phyloP scores from a whole-genome alignment of 2,797 vertebrate genomes.

The Streptopelia turtur region DNA sequence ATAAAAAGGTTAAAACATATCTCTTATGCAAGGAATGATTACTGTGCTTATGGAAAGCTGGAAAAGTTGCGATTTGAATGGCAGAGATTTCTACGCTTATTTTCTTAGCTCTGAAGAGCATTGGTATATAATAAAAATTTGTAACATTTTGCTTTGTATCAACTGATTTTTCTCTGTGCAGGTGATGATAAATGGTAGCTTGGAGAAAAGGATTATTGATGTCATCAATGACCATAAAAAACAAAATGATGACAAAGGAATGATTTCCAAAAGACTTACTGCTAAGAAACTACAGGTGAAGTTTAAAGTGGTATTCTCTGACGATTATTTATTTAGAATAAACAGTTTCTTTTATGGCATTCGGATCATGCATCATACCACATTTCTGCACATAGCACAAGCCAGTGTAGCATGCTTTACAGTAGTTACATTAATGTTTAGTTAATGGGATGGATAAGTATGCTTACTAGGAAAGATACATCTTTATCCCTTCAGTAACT shows the following conservation, averaged over 20 bases:
- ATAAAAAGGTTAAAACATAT: background rate
- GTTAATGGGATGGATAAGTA: background rate
- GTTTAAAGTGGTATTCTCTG: background rate
- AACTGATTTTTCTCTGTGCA: constrained; percentile 64
- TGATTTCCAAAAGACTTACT: constrained; percentile 92
- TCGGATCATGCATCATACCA: fast-evolving
- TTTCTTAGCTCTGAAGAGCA: background rate
- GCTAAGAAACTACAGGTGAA: constrained; percentile 93
- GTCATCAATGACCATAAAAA: constrained; percentile 93
- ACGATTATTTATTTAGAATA: background rate
- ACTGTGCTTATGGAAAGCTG: fast-evolving
- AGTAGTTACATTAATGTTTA: background rate
- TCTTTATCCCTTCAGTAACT: background rate
- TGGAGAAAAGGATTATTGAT: constrained; percentile 93
- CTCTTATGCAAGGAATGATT: fast-evolving
- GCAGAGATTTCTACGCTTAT: background rate
- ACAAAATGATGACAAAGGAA: constrained; percentile 86
- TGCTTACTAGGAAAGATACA: background rate
- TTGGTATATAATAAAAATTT: background rate
- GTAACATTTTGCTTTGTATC: background rate
- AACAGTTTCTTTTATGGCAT: background rate
- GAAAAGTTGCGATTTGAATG: background rate
- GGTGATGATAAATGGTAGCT: constrained; percentile 90
- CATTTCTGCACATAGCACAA: background rate
- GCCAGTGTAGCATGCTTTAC: background rate